phyloP scores from a whole-genome alignment of 2,797 vertebrate species.

The Enteromius paludinosus region DNA sequence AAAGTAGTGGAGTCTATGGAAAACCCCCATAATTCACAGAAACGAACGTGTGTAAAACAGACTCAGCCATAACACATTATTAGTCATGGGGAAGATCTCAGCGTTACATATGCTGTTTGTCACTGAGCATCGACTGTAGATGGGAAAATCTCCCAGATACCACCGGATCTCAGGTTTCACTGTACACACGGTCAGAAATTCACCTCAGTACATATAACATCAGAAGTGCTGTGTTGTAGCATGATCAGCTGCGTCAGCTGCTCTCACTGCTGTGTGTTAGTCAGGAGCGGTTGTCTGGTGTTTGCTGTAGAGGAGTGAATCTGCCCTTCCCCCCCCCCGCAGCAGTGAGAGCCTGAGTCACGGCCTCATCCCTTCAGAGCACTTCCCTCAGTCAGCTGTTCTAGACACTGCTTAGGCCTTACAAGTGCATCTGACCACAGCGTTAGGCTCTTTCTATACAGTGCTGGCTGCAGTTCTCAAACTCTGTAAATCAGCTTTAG shows the following conservation, averaged over 20 bases:
- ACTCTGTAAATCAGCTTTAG: background rate
- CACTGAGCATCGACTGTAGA: constrained; percentile 29
- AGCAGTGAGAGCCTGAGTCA: constrained; percentile 1
- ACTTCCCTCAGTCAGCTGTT: constrained; percentile 50
- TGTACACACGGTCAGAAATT: background rate
- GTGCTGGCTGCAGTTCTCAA: background rate
- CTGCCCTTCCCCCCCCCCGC: background rate
- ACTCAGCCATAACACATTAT: background rate
- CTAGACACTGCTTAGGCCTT: constrained; percentile 24
- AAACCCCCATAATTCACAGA: too few relatives aligned
- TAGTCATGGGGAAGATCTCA: background rate
- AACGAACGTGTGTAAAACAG: background rate
- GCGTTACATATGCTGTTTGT: constrained; percentile 18
- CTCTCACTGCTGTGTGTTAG: constrained; percentile 14
- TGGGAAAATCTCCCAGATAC: constrained; percentile 19
- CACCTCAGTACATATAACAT: background rate
- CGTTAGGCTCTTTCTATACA: constrained; percentile 6
- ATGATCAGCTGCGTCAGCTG: background rate
- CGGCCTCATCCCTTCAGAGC: constrained; percentile 10
- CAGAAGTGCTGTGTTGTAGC: background rate
- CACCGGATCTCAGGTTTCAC: constrained; percentile 14
- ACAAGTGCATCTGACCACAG: background rate
- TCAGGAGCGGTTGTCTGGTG: background rate
- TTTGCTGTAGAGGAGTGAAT: constrained; percentile 27
- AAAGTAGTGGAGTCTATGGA: too few relatives aligned